Conservation (phyloP, 2,888 invertebrate species). For the Volucella zonaria region DNA sequence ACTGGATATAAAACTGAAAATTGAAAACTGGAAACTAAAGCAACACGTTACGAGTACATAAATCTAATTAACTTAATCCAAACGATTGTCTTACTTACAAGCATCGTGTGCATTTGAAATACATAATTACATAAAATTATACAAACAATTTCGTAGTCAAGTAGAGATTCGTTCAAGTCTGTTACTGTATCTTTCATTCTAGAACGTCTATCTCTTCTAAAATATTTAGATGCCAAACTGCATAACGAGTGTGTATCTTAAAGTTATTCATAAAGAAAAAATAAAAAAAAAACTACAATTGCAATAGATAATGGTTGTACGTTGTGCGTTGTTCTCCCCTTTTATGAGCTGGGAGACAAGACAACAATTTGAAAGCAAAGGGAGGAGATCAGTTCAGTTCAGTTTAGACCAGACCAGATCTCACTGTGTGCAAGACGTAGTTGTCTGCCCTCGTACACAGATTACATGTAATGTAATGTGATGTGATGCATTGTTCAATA, state of each 20-base stretch:
- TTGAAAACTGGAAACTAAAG: neutral
- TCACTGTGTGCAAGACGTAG: conserved; percentile 18
- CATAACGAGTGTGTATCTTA: conserved; percentile 40
- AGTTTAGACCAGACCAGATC: neutral
- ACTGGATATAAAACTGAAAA: neutral
- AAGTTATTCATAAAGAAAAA: conserved; percentile 9
- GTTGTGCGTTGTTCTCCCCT: conserved; percentile 19
- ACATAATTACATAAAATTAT: conserved; percentile 43
- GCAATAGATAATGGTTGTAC: conserved; percentile 37
- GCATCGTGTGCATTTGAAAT: conserved; percentile 7
- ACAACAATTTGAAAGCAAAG: conserved; percentile 8
- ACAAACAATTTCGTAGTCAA: conserved; percentile 43
- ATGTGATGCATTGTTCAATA: conserved; percentile 30
- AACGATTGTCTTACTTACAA: conserved; percentile 24
- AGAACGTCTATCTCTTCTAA: conserved; percentile 10
- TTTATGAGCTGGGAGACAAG: conserved; percentile 12
- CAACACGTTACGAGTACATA: neutral
- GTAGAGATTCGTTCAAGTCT: conserved; percentile 28
- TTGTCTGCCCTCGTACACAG: neutral
- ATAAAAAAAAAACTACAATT: conserved; percentile 59
- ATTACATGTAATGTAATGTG: conserved; percentile 19
- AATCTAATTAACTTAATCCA: conserved; percentile 14
- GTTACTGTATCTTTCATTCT: conserved; percentile 4
- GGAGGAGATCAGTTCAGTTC: conserved; percentile 6
- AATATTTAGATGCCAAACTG: conserved; percentile 47